Conservation (phyloP, 2,113 vertebrate species). For the Petrocephalus microphthalmus region DNA sequence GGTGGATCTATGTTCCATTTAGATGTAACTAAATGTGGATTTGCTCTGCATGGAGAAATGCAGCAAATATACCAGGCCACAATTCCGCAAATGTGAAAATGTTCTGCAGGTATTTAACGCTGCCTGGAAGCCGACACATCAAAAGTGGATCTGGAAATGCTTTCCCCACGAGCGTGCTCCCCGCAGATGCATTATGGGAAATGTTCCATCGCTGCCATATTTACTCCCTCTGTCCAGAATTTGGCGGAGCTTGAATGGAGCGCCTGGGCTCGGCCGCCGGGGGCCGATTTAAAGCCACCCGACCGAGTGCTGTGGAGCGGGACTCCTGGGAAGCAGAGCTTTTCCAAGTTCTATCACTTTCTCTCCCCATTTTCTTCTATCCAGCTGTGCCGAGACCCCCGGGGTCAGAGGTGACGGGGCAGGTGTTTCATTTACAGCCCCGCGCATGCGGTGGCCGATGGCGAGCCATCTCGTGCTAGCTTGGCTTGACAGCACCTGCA, state of each 20-base stretch:
- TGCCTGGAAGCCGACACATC: neutral
- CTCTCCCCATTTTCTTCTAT: neutral
- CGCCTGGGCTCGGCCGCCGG: conserved; percentile 31
- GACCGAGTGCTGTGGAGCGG: neutral
- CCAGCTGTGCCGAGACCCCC: neutral
- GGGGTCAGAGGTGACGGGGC: neutral
- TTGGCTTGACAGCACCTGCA: neutral
- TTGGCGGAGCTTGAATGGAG: conserved; percentile 58
- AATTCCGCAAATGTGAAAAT: neutral
- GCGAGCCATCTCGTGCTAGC: neutral
- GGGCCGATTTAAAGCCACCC: conserved; percentile 30
- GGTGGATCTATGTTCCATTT: neutral
- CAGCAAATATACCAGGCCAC: neutral
- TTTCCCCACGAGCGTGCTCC: conserved; percentile 31
- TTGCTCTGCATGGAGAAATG: neutral
- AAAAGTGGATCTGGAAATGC: neutral
- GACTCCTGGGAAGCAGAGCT: neutral
- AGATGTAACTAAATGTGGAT: neutral
- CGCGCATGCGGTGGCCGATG: neutral
- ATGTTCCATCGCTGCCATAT: conserved; percentile 26
- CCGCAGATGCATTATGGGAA: conserved; percentile 31
- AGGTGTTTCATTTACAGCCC: neutral
- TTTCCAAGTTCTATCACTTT: neutral
- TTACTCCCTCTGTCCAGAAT: conserved; percentile 49
- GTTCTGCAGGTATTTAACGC: neutral